These are phyloP conservation scores for Neosilurus hyrtlii DNA, from an alignment of 2,797 vertebrate species.

Conservation along the genomic window DNA sequence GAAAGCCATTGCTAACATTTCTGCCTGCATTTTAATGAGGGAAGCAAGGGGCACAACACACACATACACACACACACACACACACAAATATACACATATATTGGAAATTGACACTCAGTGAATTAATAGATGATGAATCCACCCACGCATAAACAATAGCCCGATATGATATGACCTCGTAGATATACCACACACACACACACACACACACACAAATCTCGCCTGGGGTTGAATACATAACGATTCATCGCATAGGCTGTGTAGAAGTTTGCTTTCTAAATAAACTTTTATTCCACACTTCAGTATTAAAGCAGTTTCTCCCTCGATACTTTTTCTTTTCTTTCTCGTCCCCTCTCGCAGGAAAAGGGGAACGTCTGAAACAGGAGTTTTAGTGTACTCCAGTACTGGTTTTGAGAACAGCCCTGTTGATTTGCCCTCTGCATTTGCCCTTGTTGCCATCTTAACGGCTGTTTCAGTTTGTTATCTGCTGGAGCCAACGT, in stretches of 20 bases:
- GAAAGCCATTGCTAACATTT: conserved; percentile 23
- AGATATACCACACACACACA: conserved; percentile 33
- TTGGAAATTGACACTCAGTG: conserved; percentile 28
- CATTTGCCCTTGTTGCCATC: neutral
- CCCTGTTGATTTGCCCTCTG: neutral
- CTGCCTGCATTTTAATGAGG: conserved; percentile 32
- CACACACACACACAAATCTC: conserved; percentile 26
- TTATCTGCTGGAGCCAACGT: neutral
- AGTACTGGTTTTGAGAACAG: neutral
- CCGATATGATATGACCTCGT: conserved; percentile 44
- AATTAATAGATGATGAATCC: conserved; percentile 36
- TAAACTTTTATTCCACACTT: conserved; percentile 14
- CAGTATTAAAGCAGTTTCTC: neutral
- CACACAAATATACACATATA: conserved; percentile 20
- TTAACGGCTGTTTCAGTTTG: neutral
- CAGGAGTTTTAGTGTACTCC: neutral
- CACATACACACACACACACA: conserved; percentile 13
- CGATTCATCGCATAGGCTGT: neutral
- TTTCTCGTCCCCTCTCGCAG: neutral
- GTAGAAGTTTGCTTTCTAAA: conserved; percentile 24
- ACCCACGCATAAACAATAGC: conserved; percentile 52
- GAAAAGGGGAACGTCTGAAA: neutral
- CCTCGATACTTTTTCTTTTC: neutral
- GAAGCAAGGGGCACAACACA: conserved; percentile 1
- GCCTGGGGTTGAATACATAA: conserved; percentile 24